Evolutionary conservation across 2,888 invertebrate genomes (phyloP), one percentile per base, ranked within the genome.

Genomic region (Notodonta dromedarius): DNA sequence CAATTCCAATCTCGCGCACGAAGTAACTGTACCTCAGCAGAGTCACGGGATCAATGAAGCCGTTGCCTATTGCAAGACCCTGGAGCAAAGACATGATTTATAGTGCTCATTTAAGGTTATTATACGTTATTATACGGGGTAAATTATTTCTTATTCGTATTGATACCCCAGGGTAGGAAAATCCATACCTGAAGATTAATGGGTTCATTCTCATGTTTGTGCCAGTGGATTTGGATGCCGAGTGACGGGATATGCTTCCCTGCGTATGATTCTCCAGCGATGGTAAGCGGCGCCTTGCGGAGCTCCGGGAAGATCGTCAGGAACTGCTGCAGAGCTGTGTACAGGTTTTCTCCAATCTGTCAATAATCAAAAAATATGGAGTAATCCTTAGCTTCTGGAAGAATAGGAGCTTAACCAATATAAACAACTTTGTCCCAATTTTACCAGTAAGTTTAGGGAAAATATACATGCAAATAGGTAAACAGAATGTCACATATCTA

Each of bases 21-120:
- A 94, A 95, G 71, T 92, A 83, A 57, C 94, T 94, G 81, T 95
- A 95, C 63, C 87, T 86, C 69, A 94, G 90, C 70, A 94, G 90
- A 0, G 92, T 88, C 13, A 84, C 78, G 0, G 95, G 95, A 73
- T 95, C 95, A 24, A 94, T 94, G 72, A 95, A 94, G 0, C 94
- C 94, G 73, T 94, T 94, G 50, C 95, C 94, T 42, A 95, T 94
- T 0, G 94, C 94, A 51, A 95, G 67, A 66, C 94, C 94, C 94
- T 94, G 78, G n/a, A n/a, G 13, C 0, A 46, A 46, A 42, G 1
- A 35, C 24, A 24, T 24, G 1, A 24, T 24, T 24, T 24, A 24
- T 24, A 24, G 24, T 24, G 1, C 24, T 24, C 24, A 24, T 24
- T 24, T 24, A 24, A 24, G 2, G 24, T 24, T 24, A n/a, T n/a